A percentile compares a stretch with the other conserved stretches of the same genome.
Evolutionary conservation across 2,113 vertebrate species (phyloP).

Genomic region (Athene cunicularia): DNA sequence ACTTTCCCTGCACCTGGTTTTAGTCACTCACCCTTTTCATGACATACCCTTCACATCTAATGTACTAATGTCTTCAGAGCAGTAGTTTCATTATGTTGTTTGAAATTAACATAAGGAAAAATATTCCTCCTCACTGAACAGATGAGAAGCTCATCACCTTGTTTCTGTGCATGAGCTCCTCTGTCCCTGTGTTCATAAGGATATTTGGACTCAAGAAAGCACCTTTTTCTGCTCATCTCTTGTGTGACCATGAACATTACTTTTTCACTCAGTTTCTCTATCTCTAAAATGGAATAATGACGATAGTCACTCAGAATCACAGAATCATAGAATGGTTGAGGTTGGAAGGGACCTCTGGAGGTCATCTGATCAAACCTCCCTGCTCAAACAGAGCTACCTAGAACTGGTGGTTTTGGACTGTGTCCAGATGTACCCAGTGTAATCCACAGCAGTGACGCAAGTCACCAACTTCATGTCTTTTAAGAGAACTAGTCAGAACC

Average conservation of each 20-base stretch:
- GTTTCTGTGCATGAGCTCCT: not conserved
- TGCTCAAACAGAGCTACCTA: not conserved
- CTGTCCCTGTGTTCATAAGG: not conserved
- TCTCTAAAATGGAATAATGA: not conserved
- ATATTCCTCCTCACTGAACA: not conserved
- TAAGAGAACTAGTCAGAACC: not conserved
- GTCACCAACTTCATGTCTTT: not conserved
- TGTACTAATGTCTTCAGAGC: not conserved
- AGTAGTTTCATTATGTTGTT: not conserved
- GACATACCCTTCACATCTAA: not conserved
- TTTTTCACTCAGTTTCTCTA: not conserved
- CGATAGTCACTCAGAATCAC: not conserved
- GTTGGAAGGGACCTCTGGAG: not conserved
- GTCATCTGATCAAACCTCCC: accelerated
- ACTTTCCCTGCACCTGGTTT: not conserved
- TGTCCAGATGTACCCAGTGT: not conserved
- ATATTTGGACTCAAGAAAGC: not conserved
- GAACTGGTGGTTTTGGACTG: not conserved
- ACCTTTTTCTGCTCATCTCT: not conserved
- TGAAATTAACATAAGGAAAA: not conserved
- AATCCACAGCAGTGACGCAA: not conserved
- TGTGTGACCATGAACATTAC: not conserved
- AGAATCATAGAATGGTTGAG: not conserved
- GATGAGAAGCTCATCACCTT: not conserved
- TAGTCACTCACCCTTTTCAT: not conserved